These are phyloP conservation scores for Epizoanthus illoricatus DNA, from an alignment of 92 coral and sea anemone genomes.

Conservation along the genomic window DNA sequence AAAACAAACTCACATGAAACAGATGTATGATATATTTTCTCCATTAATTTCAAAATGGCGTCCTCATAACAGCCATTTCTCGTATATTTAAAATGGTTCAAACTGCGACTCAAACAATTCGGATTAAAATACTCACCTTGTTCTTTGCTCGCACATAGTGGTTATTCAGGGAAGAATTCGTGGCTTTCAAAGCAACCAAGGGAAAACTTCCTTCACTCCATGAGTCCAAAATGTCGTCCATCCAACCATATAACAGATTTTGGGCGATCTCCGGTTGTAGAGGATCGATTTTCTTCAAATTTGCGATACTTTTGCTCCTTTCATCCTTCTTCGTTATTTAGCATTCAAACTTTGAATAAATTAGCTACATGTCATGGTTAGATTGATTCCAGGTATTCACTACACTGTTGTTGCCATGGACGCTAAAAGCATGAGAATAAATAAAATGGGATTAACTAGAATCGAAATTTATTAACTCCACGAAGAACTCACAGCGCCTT, in stretches of 20 bases:
- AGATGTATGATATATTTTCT: no score
- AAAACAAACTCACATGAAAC: no score
- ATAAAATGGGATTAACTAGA: neutral
- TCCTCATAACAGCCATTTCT: no score
- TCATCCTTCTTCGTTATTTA: no score
- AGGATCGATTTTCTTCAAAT: conserved; percentile 9
- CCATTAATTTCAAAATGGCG: no score
- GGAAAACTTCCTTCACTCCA: neutral
- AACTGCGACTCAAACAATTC: conserved; percentile 18
- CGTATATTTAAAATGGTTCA: no score
- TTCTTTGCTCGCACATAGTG: conserved; percentile 3
- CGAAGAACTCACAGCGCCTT: neutral
- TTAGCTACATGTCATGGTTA: conserved; percentile 20
- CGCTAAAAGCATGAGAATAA: neutral
- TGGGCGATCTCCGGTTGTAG: neutral
- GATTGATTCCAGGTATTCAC: conserved; percentile 4
- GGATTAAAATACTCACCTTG: conserved; percentile 35
- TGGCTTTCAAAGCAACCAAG: neutral
- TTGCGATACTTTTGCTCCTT: conserved; percentile 15
- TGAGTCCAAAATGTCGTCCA: conserved; percentile 8
- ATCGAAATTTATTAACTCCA: neutral
- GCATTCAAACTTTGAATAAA: neutral
- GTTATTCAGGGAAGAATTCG: conserved; percentile 8
- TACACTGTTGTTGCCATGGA: conserved; percentile 20
- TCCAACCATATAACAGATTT: conserved; percentile 10